Percentiles rank a stretch among this genome's conserved stretches.
Evolutionary conservation across 1,140 invertebrate species (phyloP).

Genomic region (Hyles vespertilio): DNA sequence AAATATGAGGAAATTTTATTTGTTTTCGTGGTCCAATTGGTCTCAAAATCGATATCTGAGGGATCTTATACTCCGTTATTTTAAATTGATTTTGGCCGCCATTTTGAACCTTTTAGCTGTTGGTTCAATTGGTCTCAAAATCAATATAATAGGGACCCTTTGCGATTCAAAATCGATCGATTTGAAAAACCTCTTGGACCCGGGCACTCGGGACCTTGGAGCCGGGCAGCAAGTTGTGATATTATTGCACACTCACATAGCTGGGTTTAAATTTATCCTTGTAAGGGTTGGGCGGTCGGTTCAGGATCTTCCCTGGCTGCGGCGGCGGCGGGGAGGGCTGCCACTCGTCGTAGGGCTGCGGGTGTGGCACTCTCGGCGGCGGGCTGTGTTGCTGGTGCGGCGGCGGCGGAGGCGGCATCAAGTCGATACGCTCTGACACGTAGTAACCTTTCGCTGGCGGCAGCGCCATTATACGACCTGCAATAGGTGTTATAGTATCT

Average conservation of each 20-base stretch:
- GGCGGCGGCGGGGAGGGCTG: slow-evolving; percentile 33
- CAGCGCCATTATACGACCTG: slow-evolving; percentile 62
- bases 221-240: no score
- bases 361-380: slow-evolving; percentile 9
- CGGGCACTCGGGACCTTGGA: no score
- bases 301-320: slow-evolving; percentile 51
- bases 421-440: slow-evolving; percentile 62
- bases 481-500: not conserved
- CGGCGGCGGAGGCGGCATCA: slow-evolving; percentile 40
- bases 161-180: no score
- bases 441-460: slow-evolving; percentile 64
- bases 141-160: no score
- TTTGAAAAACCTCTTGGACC: no score
- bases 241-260: slow-evolving; percentile 35
- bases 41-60: no score
- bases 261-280: slow-evolving; percentile 61
- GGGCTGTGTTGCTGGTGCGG: slow-evolving; percentile 17
- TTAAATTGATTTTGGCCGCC: no score
- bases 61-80: no score
- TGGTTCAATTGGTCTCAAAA: no score
- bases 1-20: no score
- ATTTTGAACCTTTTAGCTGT: no score
- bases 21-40: no score
- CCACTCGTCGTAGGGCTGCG: slow-evolving; percentile 50
- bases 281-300: slow-evolving; percentile 51